These are phyloP conservation scores for Haliaeetus leucogaster DNA, from an alignment of 2,113 vertebrate species.

Conservation along the genomic window DNA sequence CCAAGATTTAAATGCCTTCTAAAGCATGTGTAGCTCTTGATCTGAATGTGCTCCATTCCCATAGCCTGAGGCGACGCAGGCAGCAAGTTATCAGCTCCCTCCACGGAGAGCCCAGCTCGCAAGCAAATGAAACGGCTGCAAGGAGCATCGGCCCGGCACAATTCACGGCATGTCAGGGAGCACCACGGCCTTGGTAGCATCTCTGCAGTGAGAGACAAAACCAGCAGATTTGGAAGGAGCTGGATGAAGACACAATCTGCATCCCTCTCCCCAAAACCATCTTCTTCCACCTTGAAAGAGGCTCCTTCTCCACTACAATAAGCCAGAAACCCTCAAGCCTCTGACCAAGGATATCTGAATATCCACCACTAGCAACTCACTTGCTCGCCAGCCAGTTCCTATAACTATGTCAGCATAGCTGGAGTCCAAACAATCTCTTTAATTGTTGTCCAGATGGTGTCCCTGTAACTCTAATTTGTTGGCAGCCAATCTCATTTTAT, in stretches of 20 bases:
- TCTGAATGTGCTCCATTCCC: neutral
- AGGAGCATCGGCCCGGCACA: rapidly evolving
- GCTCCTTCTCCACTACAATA: neutral
- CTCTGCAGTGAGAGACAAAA: neutral
- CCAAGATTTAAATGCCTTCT: slow-evolving; percentile 2
- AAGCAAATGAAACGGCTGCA: rapidly evolving
- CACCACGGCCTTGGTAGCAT: neutral
- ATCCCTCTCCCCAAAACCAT: neutral
- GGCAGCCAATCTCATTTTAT: neutral
- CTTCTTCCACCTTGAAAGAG: neutral
- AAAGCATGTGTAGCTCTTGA: neutral
- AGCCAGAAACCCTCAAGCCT: neutral
- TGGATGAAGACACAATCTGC: neutral
- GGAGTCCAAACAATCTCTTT: slow-evolving; percentile 13
- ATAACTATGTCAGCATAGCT: neutral
- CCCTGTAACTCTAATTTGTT: slow-evolving; percentile 20
- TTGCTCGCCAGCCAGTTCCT: neutral
- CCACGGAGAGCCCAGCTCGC: rapidly evolving
- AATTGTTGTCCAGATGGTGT: slow-evolving; percentile 24
- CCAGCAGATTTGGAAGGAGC: neutral
- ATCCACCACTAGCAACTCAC: neutral
- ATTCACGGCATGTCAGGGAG: neutral
- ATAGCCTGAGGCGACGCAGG: rapidly evolving
- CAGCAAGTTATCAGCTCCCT: rapidly evolving
- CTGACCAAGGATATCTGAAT: neutral